A percentile compares a stretch with the other conserved stretches of the same genome.
Conservation (phyloP, 2,888 invertebrate genomes). For the Ctena decussata region DNA sequence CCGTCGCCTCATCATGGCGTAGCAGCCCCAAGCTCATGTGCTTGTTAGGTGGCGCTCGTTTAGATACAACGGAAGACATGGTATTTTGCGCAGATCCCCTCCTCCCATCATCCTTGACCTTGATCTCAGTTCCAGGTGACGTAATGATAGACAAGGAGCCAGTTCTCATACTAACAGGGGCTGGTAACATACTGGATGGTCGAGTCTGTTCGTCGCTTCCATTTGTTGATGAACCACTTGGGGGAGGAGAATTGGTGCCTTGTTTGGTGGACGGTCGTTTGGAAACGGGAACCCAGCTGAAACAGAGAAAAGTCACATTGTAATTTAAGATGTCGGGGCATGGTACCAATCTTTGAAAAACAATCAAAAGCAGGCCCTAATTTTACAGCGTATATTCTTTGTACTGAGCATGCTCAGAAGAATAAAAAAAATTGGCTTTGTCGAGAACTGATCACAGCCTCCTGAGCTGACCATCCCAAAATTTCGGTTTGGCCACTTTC, state of each 20-base stretch:
- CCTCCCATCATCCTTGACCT: constrained; percentile 20
- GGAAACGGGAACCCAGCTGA: constrained; percentile 73
- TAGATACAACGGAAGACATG: constrained; percentile 44
- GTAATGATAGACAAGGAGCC: constrained; percentile 63
- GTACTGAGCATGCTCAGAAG: too few relatives aligned
- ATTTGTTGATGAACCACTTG: constrained; percentile 63
- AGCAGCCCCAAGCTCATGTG: constrained; percentile 65
- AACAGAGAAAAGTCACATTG: too few relatives aligned
- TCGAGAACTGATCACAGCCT: too few relatives aligned
- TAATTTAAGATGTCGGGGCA: too few relatives aligned
- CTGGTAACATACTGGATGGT: constrained; percentile 57
- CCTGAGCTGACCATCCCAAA: too few relatives aligned
- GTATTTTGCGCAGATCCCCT: constrained; percentile 59
- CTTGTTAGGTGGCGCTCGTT: constrained; percentile 52
- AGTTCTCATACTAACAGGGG: constrained; percentile 33
- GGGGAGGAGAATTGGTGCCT: constrained; percentile 51
- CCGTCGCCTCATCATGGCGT: constrained; percentile 68
- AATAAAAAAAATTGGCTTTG: too few relatives aligned
- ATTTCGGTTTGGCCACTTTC: too few relatives aligned
- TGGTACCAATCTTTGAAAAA: too few relatives aligned
- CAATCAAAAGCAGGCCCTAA: too few relatives aligned
- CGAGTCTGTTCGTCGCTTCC: constrained; percentile 65
- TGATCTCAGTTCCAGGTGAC: constrained; percentile 38
- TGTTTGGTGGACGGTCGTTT: constrained; percentile 62
- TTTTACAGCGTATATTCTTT: too few relatives aligned